A percentile compares a stretch with the other conserved stretches of the same genome.
These are phyloP conservation scores for Adelosebastes latens DNA, from an alignment of 2,797 vertebrate species.

Conservation along the genomic window DNA sequence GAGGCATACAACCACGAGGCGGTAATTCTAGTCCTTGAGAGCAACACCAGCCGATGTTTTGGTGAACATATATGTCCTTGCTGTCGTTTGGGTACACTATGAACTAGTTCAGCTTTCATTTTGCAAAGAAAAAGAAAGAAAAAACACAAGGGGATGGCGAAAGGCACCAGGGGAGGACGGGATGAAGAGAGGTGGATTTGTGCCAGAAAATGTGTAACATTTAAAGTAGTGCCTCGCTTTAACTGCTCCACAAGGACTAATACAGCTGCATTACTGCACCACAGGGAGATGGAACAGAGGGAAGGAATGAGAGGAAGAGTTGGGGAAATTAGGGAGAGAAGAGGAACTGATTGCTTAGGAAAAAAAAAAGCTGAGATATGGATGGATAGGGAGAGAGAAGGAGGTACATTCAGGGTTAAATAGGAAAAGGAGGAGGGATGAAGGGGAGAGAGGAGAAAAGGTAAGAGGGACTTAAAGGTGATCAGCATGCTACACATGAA, in stretches of 20 bases:
- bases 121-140: neutral
- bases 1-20: no score
- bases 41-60: neutral
- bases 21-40: neutral
- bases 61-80: neutral
- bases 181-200: neutral
- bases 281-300: neutral
- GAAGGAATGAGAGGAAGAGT: neutral
- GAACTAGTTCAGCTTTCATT: neutral
- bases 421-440: neutral
- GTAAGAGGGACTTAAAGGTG: neutral
- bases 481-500: slow-evolving; percentile 11
- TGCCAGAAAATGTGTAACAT: slow-evolving; percentile 3
- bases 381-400: neutral
- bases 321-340: neutral
- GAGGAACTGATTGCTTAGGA: neutral
- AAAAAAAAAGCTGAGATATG: neutral
- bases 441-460: neutral
- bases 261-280: slow-evolving; percentile 23
- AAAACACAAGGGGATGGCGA: neutral
- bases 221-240: neutral
- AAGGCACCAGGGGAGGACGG: neutral
- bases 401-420: neutral
- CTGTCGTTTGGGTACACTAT: neutral
- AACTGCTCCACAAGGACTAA: slow-evolving; percentile 17